Evolutionary conservation across 2,113 vertebrate genomes (phyloP), one percentile per base, ranked within the genome.

Genomic region (Trematocara nigrifrons): DNA sequence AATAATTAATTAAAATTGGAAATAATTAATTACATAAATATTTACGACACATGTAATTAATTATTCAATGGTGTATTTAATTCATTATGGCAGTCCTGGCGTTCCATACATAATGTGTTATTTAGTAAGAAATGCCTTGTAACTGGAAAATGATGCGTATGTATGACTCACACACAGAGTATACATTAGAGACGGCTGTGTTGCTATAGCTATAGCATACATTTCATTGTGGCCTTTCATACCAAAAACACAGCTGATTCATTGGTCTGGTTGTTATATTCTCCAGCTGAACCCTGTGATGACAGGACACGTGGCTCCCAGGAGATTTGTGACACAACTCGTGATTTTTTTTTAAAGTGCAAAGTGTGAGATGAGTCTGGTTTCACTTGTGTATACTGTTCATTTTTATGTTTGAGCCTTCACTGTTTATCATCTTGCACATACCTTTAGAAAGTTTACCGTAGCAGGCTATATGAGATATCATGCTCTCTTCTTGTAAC

Each of bases 311-410:
- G 66, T 82, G 85, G 64, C 79, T 89, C 38, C 40, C 10, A 26
- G 31, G 71, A 82, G 89, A 91, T 86, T 85, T 92, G 87, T 80
- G 76, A 83, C 83, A 80, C 76, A 22, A 76, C 56, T 47, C 29
- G 1, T 31, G 79, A 56, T 86, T 86, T 71, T 26, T 22, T 29
- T 52, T 6, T 56, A 18, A 15, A 35, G 83, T 59, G 79, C 61
- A 38, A 35, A 22, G 66, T 88, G 79, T 84, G 83, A 6, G 26
- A 79, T 82, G 59, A 77, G 40, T 87, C 90, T 91, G 91, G 79
- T 84, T 87, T 89, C 35, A 86, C 89, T 91, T 88, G 88, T 94
- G 79, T 93, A 89, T 35, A 22, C 82, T 86, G 80, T 52, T 88
- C 83, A 77, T 89, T 91, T 92, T 92, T 84, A 87, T 76, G 52